Evolutionary conservation across 2,888 invertebrate species (phyloP).

Genomic region (Linhomoeus sp.): DNA sequence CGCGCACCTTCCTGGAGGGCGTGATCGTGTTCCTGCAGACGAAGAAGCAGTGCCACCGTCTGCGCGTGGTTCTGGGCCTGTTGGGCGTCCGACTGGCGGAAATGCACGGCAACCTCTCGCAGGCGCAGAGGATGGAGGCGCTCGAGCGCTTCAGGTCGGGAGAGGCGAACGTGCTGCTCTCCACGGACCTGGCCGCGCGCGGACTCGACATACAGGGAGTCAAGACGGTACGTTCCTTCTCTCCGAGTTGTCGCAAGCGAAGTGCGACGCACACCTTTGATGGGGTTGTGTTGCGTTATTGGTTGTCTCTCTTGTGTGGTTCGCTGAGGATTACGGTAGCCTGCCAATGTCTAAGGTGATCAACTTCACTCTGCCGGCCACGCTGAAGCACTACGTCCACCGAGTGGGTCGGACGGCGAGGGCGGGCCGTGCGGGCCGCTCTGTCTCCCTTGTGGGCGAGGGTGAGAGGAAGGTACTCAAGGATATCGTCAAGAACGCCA

Average conservation of each 20-base stretch:
- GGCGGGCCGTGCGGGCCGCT: slow-evolving; percentile 51
- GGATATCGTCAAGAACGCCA: slow-evolving; percentile 66
- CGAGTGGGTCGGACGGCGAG: slow-evolving; percentile 84
- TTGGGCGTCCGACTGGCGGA: slow-evolving; percentile 70
- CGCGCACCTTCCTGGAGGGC: slow-evolving; percentile 69
- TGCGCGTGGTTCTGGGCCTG: slow-evolving; percentile 74
- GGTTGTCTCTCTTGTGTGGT: no score
- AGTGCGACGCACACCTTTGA: no score
- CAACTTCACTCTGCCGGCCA: slow-evolving; percentile 84
- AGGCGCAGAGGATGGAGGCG: slow-evolving; percentile 70
- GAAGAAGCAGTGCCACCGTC: slow-evolving; percentile 75
- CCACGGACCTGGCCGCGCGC: slow-evolving; percentile 78
- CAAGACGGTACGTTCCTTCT: slow-evolving; percentile 46
- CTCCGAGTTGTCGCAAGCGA: not conserved
- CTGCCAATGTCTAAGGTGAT: slow-evolving; percentile 39
- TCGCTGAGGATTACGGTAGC: no score
- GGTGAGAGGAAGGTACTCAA: slow-evolving; percentile 72
- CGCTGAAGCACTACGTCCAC: slow-evolving; percentile 88
- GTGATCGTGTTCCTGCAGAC: slow-evolving; percentile 90
- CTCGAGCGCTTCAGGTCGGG: slow-evolving; percentile 67
- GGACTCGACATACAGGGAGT: slow-evolving; percentile 92
- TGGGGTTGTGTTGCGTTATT: no score
- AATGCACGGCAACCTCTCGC: slow-evolving; percentile 85
- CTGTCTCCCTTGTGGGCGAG: slow-evolving; percentile 84
- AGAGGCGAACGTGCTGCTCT: slow-evolving; percentile 47